These are phyloP conservation scores for Monodelphis domestica DNA, from an alignment of 2,797 vertebrate species.

Conservation along the genomic window DNA sequence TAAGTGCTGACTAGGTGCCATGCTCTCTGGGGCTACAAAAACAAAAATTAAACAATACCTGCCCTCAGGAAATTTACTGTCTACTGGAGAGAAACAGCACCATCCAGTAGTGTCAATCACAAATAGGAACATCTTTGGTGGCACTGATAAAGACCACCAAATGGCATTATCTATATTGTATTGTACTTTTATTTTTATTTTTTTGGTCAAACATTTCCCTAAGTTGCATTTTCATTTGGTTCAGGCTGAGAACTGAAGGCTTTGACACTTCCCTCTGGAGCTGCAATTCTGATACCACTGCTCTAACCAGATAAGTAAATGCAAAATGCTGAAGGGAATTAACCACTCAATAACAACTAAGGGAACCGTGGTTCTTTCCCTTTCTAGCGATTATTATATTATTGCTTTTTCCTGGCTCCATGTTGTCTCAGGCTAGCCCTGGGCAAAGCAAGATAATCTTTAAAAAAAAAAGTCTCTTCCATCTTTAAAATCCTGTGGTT, in stretches of 20 bases:
- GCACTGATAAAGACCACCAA: background rate
- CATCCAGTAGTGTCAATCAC: background rate
- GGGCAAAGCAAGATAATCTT: background rate
- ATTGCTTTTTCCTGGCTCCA: background rate
- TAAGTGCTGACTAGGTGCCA: background rate
- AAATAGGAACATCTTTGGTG: background rate
- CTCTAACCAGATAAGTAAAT: background rate
- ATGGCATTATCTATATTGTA: background rate
- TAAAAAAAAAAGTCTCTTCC: background rate
- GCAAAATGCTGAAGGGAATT: background rate
- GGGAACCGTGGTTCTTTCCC: background rate
- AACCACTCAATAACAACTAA: background rate
- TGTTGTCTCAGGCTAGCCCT: background rate
- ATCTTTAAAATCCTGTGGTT: background rate
- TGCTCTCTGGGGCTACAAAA: background rate
- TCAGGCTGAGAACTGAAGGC: background rate
- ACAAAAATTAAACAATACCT: background rate
- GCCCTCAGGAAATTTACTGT: background rate
- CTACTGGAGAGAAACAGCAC: background rate
- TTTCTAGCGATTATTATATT: background rate
- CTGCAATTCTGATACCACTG: background rate
- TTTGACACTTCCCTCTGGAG: background rate
- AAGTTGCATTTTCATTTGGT: background rate
- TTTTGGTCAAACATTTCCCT: background rate
- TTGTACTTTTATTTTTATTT: background rate